A percentile compares a stretch with the other conserved stretches of the same genome.
phyloP scores from a whole-genome alignment of 2,797 vertebrate species.

The Semaprochilodus insignis region DNA sequence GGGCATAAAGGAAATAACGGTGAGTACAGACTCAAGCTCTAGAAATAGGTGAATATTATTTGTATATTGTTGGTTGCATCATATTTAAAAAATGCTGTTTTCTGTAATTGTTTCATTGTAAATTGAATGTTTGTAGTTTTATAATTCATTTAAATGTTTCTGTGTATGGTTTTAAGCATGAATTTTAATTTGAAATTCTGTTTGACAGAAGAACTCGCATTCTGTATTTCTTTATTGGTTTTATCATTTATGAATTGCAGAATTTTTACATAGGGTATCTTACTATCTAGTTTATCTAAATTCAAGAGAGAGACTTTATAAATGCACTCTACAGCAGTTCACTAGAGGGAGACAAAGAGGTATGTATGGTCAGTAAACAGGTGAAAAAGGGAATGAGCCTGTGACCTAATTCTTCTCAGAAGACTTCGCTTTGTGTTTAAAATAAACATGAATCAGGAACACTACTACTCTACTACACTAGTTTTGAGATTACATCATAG shows the following conservation, averaged over 20 bases:
- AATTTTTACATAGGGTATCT: background rate
- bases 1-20: conserved; percentile 77
- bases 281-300: background rate
- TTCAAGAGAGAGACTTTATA: background rate
- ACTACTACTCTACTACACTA: too few relatives aligned
- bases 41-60: background rate
- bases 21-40: conserved; percentile 74
- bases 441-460: too few relatives aligned
- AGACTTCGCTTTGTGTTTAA: too few relatives aligned
- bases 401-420: too few relatives aligned
- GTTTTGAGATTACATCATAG: too few relatives aligned
- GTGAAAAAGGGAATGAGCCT: too few relatives aligned
- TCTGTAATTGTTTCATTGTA: background rate
- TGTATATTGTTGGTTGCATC: background rate
- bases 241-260: background rate
- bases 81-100: background rate
- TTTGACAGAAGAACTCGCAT: too few relatives aligned
- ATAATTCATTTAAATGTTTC: too few relatives aligned
- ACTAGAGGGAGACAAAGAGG: conserved; percentile 46
- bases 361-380: too few relatives aligned
- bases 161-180: too few relatives aligned
- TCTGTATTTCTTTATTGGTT: too few relatives aligned
- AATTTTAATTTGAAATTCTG: too few relatives aligned
- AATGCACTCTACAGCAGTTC: background rate
- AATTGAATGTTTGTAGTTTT: background rate